Evolutionary conservation across 2,888 invertebrate species (phyloP).

Genomic region (Dynastes maya): DNA sequence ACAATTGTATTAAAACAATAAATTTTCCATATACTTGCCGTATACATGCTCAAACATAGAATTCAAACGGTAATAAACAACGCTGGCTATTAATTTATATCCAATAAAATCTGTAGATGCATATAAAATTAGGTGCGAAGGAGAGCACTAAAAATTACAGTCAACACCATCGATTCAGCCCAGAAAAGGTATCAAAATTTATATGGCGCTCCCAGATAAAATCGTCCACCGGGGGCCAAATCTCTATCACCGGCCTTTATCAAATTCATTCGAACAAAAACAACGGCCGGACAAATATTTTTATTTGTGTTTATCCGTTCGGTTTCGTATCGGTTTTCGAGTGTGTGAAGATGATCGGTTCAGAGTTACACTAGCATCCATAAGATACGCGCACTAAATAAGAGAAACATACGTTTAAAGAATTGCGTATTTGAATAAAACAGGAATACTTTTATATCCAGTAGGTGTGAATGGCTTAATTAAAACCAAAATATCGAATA

Average conservation of each 20-base stretch:
- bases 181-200: conserved; percentile 52
- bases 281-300: conserved; percentile 42
- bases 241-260: conserved; percentile 56
- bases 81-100: conserved; percentile 41
- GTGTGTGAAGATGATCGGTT: not conserved
- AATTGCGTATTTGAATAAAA: no score
- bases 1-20: not conserved
- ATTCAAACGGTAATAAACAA: conserved; percentile 23
- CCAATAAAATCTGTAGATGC: conserved; percentile 43
- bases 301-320: conserved; percentile 31
- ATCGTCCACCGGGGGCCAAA: conserved; percentile 57
- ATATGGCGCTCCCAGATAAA: conserved; percentile 57
- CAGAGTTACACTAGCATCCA: not conserved
- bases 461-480: no score
- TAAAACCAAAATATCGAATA: no score
- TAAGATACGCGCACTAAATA: not conserved
- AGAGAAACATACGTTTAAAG: no score
- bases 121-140: conserved; percentile 53
- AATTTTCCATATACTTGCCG: not conserved
- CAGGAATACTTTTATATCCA: no score
- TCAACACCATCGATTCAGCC: conserved; percentile 52
- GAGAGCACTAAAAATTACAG: conserved; percentile 56
- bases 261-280: conserved; percentile 49
- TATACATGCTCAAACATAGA: conserved; percentile 21
- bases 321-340: not conserved